Base-by-base conservation (phyloP, 2,113 vertebrate species). In the Cacatua alba region DNA sequence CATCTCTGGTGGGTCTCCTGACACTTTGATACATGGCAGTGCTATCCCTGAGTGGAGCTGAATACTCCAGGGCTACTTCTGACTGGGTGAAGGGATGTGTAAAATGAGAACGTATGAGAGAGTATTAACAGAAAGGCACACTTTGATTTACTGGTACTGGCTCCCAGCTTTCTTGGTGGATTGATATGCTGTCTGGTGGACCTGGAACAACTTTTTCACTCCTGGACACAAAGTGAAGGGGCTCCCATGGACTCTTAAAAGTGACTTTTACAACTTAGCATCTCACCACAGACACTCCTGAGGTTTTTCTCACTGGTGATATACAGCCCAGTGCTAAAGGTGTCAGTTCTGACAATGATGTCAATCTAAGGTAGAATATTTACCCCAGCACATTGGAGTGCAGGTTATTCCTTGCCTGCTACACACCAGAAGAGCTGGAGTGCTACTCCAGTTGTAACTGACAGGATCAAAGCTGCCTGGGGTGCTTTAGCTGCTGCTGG, bases 81-180 rank as follows among this genome's bases (percentile, higher is more conserved):
- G 95, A 60, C 94, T 93, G 92, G 95, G 83, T 93, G 81, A 95
- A 92, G 90, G 93, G 95, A 92, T 97, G 90, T 94, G 85, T 97
- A 72, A 92, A 97, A 94, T 77, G 57, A 94, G 94, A 93, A 92
- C 55, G 4, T 95, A 35, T 71, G 95, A 96, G 94, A 95, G 76
- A 96, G 94, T 88, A 78, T 94, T 95, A 92, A 96, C 93, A 96
- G 97, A 91, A 97, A 96, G 91, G 96, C 95, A 92, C 85, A 23
- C 82, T 97, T 96, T 96, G 97, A 98, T 98, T 98, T 97, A 97
- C 96, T 97, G 97, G 65, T 92, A 64, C 85, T 95, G 94, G 88
- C 95, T 97, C 74, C 95, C 86, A 94, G 92, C 41, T 83, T 97
- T 96, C 95, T 81, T 82, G 78, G 86, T 95, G 96, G 95, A 96